Evolutionary conservation across 1,140 invertebrate species (phyloP).

Genomic region (Cydia fagiglandana): DNA sequence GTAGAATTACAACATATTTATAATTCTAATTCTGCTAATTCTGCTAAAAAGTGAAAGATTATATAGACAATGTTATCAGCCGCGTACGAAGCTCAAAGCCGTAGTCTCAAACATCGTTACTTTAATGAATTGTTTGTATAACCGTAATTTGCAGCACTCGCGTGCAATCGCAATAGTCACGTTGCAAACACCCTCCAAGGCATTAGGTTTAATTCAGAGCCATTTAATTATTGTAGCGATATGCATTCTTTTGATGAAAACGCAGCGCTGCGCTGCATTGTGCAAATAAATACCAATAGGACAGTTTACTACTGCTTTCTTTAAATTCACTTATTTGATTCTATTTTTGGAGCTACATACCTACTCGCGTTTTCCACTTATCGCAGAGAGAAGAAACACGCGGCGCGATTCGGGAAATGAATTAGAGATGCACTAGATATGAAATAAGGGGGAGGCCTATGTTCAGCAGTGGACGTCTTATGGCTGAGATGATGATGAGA

Average conservation of each 20-base stretch:
- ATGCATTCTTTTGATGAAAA: constrained; percentile 12
- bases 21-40: no score
- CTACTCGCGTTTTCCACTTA: no score
- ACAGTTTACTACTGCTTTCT: background rate
- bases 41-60: no score
- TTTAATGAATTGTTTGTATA: constrained; percentile 23
- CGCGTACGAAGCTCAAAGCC: background rate
- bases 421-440: no score
- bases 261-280: background rate
- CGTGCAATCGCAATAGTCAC: constrained; percentile 20
- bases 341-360: background rate
- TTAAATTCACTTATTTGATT: background rate
- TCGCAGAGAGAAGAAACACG: no score
- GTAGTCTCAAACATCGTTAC: background rate
- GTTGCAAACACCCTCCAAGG: background rate
- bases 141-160: constrained; percentile 1
- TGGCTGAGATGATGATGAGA: no score
- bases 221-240: background rate
- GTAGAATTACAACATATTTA: no score
- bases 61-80: no score
- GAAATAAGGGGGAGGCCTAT: no score
- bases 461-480: no score
- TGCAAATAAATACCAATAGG: background rate
- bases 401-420: no score
- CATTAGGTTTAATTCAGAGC: constrained; percentile 1